Percentiles rank a stretch among this genome's conserved stretches.
Evolutionary conservation across 1,140 invertebrate species (phyloP).

Genomic region (Alviniconcha marisindica): DNA sequence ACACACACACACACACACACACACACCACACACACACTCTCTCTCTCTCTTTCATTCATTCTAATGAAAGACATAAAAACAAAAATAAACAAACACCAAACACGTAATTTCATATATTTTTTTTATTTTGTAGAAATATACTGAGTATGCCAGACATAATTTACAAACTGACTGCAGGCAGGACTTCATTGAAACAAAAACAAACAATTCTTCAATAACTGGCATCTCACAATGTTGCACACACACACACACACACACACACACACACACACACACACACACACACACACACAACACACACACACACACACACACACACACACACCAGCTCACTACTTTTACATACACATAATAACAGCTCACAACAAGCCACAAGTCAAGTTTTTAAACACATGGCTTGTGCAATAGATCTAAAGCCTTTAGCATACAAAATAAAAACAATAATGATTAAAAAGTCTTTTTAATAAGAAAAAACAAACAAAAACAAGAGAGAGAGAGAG

Average conservation of each 20-base stretch:
- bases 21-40: constrained; percentile 6
- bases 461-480: background rate
- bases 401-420: no score
- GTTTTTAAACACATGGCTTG: no score
- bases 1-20: background rate
- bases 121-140: constrained; percentile 31
- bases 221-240: background rate
- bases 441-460: no score
- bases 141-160: constrained; percentile 7
- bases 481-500: no score
- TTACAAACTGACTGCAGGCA: background rate
- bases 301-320: background rate
- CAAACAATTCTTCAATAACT: background rate
- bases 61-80: background rate
- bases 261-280: background rate
- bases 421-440: no score
- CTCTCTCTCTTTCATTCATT: no score
- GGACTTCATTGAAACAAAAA: background rate
- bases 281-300: background rate
- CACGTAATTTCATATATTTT: background rate
- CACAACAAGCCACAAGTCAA: no score
- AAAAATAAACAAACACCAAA: background rate
- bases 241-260: background rate
- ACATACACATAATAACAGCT: background rate
- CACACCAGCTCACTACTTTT: background rate